These are phyloP conservation scores for Riparia riparia DNA, from an alignment of 2,113 vertebrate genomes.

Conservation along the genomic window DNA sequence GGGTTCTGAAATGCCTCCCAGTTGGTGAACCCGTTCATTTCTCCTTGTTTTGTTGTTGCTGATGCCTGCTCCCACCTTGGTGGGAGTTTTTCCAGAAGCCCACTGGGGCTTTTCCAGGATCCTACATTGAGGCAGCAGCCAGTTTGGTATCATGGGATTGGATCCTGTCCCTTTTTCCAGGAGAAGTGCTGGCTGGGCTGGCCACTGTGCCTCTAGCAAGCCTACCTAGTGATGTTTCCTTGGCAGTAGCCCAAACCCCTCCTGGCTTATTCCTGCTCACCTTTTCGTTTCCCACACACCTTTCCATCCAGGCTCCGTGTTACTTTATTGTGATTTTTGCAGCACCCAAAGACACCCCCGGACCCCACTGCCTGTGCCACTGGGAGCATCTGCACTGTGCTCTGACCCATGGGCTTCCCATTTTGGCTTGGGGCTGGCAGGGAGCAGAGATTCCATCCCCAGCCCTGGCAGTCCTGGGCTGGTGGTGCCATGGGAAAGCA, in stretches of 20 bases:
- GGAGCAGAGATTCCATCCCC: neutral
- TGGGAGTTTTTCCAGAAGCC: neutral
- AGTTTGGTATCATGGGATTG: neutral
- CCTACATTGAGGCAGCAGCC: neutral
- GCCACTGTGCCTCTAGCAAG: neutral
- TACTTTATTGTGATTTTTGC: neutral
- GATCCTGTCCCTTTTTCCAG: neutral
- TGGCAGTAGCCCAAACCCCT: neutral
- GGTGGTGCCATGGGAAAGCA: neutral
- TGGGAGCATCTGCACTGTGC: neutral
- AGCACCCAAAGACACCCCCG: neutral
- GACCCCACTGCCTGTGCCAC: neutral
- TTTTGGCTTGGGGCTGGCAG: neutral
- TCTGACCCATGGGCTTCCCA: neutral
- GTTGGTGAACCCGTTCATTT: accelerated
- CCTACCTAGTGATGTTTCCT: neutral
- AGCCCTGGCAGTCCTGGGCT: accelerated
- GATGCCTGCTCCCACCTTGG: neutral
- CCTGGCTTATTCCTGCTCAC: neutral
- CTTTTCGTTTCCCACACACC: neutral
- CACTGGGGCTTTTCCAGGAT: neutral
- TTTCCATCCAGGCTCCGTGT: neutral
- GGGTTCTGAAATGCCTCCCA: neutral
- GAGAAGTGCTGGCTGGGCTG: neutral
- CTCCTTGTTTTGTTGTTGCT: accelerated